Evolutionary conservation across 2,888 invertebrate species (phyloP).

Genomic region (Andrena trimmerana): DNA sequence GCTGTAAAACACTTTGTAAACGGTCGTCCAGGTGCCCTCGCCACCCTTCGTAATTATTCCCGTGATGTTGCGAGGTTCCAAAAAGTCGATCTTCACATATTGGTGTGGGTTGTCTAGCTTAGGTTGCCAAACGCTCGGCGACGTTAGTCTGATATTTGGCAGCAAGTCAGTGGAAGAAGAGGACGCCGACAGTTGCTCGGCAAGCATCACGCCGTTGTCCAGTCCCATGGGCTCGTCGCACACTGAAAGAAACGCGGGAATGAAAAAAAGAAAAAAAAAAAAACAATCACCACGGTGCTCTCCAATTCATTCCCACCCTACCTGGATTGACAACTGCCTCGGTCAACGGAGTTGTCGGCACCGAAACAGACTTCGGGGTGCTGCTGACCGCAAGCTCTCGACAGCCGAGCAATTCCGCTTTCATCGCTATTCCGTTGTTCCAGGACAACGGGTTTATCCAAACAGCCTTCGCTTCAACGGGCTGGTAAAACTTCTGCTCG

Average conservation of each 20-base stretch:
- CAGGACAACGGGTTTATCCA: conserved; percentile 91
- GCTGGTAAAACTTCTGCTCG: conserved; percentile 89
- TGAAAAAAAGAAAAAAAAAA: background rate
- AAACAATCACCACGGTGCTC: background rate
- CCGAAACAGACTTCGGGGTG: conserved; percentile 9
- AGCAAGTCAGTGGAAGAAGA: conserved; percentile 83
- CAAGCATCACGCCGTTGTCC: conserved; percentile 87
- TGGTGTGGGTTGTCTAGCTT: conserved; percentile 75
- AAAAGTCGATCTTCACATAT: conserved; percentile 90
- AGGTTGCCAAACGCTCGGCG: conserved; percentile 72
- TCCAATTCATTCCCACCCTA: conserved; percentile 4
- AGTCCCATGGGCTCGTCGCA: conserved; percentile 92
- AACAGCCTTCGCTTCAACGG: conserved; percentile 91
- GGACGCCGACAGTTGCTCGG: conserved; percentile 90
- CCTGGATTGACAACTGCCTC: conserved; percentile 62
- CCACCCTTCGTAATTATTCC: conserved; percentile 92
- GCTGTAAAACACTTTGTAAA: conserved; percentile 91
- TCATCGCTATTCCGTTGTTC: conserved; percentile 89
- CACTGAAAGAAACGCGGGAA: conserved; percentile 72
- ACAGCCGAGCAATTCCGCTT: conserved; percentile 92
- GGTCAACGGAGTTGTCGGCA: conserved; percentile 36
- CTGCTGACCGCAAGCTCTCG: conserved; percentile 71
- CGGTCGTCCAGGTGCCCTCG: conserved; percentile 90
- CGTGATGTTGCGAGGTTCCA: conserved; percentile 91
- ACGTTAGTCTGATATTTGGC: conserved; percentile 70